phyloP scores from a whole-genome alignment of 35 echinoderm and acorn worm species.

The Anneissia japonica region DNA sequence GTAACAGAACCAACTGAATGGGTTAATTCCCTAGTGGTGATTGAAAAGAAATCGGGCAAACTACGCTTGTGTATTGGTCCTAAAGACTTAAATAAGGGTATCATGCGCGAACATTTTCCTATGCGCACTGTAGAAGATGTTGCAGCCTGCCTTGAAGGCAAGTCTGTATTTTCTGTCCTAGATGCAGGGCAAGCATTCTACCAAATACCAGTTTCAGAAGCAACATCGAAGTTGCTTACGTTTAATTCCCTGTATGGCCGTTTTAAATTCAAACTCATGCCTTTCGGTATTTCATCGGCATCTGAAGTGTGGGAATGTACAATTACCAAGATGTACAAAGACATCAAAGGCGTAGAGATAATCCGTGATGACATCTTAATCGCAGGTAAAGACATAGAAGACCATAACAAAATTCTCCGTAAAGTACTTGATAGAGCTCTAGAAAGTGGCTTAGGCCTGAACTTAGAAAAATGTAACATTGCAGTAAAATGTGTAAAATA shows the following conservation, averaged over 20 bases:
- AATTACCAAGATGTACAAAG: background rate
- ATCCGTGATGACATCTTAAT: background rate
- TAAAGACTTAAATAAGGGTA: slow-evolving; percentile 4
- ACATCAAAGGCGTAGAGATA: background rate
- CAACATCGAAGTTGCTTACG: background rate
- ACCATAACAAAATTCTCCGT: background rate
- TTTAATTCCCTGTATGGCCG: slow-evolving; percentile 23
- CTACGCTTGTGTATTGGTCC: slow-evolving; percentile 22
- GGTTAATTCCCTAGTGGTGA: slow-evolving; percentile 38
- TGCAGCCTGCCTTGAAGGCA: background rate
- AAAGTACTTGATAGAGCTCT: background rate
- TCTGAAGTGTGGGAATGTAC: background rate
- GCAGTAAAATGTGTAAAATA: too few relatives aligned
- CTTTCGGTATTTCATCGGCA: slow-evolving; percentile 1
- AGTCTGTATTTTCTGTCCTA: background rate
- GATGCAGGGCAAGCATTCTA: slow-evolving; percentile 27
- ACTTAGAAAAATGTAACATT: too few relatives aligned
- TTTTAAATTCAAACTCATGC: slow-evolving; percentile 7
- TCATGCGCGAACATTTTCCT: slow-evolving; percentile 10
- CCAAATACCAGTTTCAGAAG: background rate
- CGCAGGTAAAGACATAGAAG: background rate
- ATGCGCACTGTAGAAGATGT: slow-evolving; percentile 6
- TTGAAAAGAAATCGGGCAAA: slow-evolving; percentile 12
- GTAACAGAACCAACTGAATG: slow-evolving; percentile 43
- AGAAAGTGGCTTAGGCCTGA: background rate